phyloP scores from a whole-genome alignment of 2,797 vertebrate genomes.

The Pseudochirops corinnae region DNA sequence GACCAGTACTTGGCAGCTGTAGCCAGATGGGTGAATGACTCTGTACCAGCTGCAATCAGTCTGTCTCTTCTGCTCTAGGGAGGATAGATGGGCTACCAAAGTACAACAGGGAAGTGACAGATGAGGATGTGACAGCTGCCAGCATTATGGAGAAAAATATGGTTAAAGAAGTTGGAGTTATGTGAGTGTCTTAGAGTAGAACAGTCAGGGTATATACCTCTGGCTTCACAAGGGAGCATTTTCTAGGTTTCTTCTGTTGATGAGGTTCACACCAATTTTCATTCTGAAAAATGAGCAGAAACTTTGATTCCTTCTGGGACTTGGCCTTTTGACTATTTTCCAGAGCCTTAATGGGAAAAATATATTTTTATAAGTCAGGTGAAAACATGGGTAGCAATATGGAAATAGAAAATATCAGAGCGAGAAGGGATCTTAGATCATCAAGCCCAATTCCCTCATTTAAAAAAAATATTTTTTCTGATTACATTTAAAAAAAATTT shows the following conservation, averaged over 20 bases:
- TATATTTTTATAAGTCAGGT: conserved; percentile 32
- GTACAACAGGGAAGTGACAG: not conserved
- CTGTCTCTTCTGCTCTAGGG: not conserved
- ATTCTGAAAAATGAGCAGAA: not conserved
- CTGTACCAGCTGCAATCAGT: not conserved
- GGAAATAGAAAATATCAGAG: not conserved
- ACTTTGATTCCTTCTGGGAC: conserved; percentile 32
- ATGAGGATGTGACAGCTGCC: not conserved
- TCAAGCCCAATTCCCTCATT: not conserved
- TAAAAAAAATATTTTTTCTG: not conserved
- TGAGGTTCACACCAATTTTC: conserved; percentile 43
- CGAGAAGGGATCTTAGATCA: not conserved
- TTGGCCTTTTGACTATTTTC: conserved; percentile 27
- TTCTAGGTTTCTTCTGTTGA: conserved; percentile 21
- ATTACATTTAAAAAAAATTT: not conserved
- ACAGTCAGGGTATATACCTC: not conserved
- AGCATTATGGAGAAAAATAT: not conserved
- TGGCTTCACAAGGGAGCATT: conserved; percentile 32
- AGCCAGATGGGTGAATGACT: not conserved
- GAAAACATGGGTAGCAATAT: not conserved
- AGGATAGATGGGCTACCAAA: not conserved
- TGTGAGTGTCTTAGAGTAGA: conserved; percentile 6
- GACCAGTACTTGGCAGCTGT: conserved; percentile 32
- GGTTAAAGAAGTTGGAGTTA: conserved; percentile 9
- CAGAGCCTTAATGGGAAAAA: conserved; percentile 31